phyloP scores from a whole-genome alignment of 2,888 invertebrate genomes.

The Lochmaea capreae region DNA sequence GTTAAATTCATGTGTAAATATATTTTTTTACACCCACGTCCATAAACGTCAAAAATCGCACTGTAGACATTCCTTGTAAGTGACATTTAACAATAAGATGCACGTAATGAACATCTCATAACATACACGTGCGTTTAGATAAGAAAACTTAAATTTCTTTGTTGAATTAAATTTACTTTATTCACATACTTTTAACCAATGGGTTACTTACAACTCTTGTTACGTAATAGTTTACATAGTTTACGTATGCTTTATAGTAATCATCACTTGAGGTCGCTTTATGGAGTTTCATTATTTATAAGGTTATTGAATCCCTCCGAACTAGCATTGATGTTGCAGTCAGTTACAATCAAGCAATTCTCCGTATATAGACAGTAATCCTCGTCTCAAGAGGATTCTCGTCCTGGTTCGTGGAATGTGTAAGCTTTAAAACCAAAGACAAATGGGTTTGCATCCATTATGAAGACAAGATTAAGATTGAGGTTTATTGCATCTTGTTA shows the following conservation, averaged over 20 bases:
- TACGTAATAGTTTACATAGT: no score
- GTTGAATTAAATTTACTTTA: no score
- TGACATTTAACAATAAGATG: no score
- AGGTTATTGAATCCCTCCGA: constrained; percentile 9
- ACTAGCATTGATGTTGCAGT: constrained; percentile 5
- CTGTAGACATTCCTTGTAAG: no score
- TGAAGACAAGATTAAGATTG: constrained; percentile 4
- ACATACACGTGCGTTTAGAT: no score
- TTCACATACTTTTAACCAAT: no score
- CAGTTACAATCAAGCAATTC: constrained; percentile 15
- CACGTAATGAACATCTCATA: no score
- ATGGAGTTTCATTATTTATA: constrained; percentile 6
- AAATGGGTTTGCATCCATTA: constrained; percentile 12
- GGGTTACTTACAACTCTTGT: no score
- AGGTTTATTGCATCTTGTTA: constrained; percentile 7
- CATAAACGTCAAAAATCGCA: no score
- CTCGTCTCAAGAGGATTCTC: constrained; percentile 20
- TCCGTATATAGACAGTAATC: constrained; percentile 3
- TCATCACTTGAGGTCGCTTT: neutral
- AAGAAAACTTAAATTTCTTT: no score
- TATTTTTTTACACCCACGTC: no score
- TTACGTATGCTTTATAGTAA: neutral
- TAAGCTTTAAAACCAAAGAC: constrained; percentile 16
- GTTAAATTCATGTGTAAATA: no score
- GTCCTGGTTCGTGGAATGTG: constrained; percentile 8